Percentiles rank a stretch among this genome's conserved stretches.
Conservation (phyloP, 92 coral and sea anemone genomes). For the Micromussa lordhowensis region DNA sequence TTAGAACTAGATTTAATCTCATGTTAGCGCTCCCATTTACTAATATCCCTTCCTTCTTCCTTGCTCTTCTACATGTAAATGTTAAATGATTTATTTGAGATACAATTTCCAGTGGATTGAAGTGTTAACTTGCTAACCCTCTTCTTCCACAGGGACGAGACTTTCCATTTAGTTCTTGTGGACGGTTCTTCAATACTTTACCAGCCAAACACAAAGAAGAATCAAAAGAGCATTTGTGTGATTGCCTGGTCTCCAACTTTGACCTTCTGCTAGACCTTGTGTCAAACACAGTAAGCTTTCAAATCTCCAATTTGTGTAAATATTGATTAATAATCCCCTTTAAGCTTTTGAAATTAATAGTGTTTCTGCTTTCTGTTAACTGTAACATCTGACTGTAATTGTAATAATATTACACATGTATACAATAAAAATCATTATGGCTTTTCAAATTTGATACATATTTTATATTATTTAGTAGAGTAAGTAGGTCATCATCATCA, state of each 20-base stretch:
- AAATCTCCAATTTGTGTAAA: neutral
- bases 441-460: too few relatives aligned
- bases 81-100: too few relatives aligned
- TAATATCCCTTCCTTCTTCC: too few relatives aligned
- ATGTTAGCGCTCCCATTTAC: too few relatives aligned
- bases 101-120: too few relatives aligned
- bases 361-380: neutral
- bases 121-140: neutral
- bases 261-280: conserved; percentile 78
- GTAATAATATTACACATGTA: too few relatives aligned
- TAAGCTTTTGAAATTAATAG: neutral
- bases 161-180: conserved; percentile 94
- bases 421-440: too few relatives aligned
- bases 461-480: too few relatives aligned
- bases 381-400: too few relatives aligned
- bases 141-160: conserved; percentile 77
- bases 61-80: too few relatives aligned
- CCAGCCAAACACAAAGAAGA: conserved; percentile 82
- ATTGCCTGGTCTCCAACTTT: conserved; percentile 81
- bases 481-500: too few relatives aligned
- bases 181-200: conserved; percentile 84
- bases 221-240: conserved; percentile 66
- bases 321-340: neutral
- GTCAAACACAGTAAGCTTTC: conserved; percentile 70
- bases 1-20: too few relatives aligned